These are phyloP conservation scores for Drosophila niveifrons DNA, from an alignment of 2,888 invertebrate genomes.

Conservation along the genomic window DNA sequence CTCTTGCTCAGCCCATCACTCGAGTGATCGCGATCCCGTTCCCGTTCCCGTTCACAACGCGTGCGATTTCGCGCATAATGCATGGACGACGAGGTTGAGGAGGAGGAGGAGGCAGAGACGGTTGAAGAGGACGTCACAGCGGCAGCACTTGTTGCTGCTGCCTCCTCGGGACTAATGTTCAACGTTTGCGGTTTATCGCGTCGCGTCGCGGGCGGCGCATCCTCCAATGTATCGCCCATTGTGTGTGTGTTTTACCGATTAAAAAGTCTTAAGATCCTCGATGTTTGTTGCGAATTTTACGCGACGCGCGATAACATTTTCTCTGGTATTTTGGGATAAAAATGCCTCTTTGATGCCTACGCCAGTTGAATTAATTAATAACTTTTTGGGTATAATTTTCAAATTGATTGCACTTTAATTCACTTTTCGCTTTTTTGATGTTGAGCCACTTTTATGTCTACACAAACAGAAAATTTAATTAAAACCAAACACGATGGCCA, in stretches of 20 bases:
- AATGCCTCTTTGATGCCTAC: constrained; percentile 41
- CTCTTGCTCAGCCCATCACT: constrained; percentile 65
- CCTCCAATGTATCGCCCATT: constrained; percentile 81
- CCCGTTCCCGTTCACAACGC: constrained; percentile 63
- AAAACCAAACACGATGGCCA: constrained; percentile 41
- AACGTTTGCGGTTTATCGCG: constrained; percentile 83
- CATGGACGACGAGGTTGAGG: constrained; percentile 34
- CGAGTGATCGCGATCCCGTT: constrained; percentile 74
- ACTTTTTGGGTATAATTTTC: constrained; percentile 26
- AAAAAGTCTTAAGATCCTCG: neutral
- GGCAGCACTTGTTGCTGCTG: neutral
- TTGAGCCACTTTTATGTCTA: constrained; percentile 39
- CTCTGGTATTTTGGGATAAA: constrained; percentile 18
- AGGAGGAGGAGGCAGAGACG: neutral
- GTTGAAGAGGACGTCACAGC: neutral
- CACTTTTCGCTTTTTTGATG: constrained; percentile 40
- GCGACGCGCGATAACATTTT: constrained; percentile 34
- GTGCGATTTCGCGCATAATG: constrained; percentile 75
- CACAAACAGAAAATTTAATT: constrained; percentile 53
- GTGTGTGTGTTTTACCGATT: neutral
- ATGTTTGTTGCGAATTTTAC: constrained; percentile 13
- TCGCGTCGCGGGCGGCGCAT: constrained; percentile 62
- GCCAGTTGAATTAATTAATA: constrained; percentile 41
- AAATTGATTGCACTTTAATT: constrained; percentile 46
- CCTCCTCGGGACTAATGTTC: constrained; percentile 60